Conservation (phyloP, 2,888 invertebrate genomes). For the Lacanobia wlatinum region DNA sequence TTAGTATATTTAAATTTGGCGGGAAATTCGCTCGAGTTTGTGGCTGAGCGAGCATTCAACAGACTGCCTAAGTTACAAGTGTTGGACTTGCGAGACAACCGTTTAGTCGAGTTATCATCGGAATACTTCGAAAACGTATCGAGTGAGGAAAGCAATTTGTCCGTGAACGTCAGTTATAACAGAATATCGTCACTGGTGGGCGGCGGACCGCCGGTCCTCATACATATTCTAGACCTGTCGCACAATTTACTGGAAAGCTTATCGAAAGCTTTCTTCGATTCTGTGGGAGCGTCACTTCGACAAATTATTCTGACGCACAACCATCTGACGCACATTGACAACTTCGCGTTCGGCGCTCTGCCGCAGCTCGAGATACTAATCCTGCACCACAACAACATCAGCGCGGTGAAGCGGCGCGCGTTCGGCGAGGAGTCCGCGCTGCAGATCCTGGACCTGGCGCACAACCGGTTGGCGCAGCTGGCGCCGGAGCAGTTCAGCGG, state of each 20-base stretch:
- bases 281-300: constrained; percentile 71
- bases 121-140: constrained; percentile 92
- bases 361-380: constrained; percentile 84
- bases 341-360: constrained; percentile 77
- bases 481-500: constrained; percentile 84
- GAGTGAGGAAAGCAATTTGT: constrained; percentile 90
- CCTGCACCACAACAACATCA: constrained; percentile 93
- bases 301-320: constrained; percentile 92
- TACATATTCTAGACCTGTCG: constrained; percentile 92
- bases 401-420: constrained; percentile 92
- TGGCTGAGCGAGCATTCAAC: constrained; percentile 93
- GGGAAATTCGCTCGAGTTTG: constrained; percentile 92
- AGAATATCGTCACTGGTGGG: constrained; percentile 82
- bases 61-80: constrained; percentile 93
- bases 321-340: constrained; percentile 79
- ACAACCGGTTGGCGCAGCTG: constrained; percentile 73
- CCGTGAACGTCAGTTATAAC: constrained; percentile 94
- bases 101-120: constrained; percentile 91
- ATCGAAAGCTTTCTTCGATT: constrained; percentile 91
- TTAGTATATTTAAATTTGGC: constrained; percentile 94
- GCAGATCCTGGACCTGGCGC: constrained; percentile 77
- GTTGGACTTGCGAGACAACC: constrained; percentile 94
- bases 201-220: constrained; percentile 79
- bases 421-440: constrained; percentile 88
- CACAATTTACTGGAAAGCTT: constrained; percentile 91